Evolutionary conservation across 2,888 invertebrate species (phyloP).

Genomic region (Tromatobia lineatoria): DNA sequence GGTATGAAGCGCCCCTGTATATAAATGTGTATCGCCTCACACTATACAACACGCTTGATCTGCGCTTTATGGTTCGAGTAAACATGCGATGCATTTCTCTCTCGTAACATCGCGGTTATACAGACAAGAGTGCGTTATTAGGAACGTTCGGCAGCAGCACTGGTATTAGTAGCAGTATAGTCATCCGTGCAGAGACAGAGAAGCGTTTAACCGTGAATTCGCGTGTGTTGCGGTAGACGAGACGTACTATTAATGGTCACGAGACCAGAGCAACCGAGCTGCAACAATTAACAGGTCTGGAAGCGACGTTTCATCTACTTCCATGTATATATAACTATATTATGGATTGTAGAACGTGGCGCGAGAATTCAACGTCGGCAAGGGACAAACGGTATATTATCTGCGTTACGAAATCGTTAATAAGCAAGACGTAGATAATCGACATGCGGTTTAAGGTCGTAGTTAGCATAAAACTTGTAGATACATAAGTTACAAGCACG

Average conservation of each 20-base stretch:
- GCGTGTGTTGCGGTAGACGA: conserved; percentile 26
- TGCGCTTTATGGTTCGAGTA: conserved; percentile 35
- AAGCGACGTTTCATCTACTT: conserved; percentile 24
- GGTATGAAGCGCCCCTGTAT: not conserved
- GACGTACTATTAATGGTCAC: conserved; percentile 41
- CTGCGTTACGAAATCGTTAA: conserved; percentile 42
- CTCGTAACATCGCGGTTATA: conserved; percentile 16
- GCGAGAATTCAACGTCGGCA: not conserved
- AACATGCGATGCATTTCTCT: conserved; percentile 40
- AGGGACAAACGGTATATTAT: not conserved
- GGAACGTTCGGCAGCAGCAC: conserved; percentile 17
- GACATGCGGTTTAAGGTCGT: conserved; percentile 40
- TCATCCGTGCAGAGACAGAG: conserved; percentile 20
- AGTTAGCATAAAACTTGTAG: conserved; percentile 24
- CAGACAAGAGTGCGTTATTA: conserved; percentile 5
- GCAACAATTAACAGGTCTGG: conserved; percentile 16
- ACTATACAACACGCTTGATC: conserved; percentile 42
- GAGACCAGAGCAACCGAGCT: conserved; percentile 16
- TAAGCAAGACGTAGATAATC: conserved; percentile 46
- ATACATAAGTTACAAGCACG: not conserved
- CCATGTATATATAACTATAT: not conserved
- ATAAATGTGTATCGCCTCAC: conserved; percentile 20
- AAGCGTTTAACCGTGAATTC: conserved; percentile 33
- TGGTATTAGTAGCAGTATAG: not conserved
- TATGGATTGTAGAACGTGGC: not conserved